These are phyloP conservation scores for Thecocarcelia acutangulata DNA, from an alignment of 2,888 invertebrate species.

Conservation along the genomic window DNA sequence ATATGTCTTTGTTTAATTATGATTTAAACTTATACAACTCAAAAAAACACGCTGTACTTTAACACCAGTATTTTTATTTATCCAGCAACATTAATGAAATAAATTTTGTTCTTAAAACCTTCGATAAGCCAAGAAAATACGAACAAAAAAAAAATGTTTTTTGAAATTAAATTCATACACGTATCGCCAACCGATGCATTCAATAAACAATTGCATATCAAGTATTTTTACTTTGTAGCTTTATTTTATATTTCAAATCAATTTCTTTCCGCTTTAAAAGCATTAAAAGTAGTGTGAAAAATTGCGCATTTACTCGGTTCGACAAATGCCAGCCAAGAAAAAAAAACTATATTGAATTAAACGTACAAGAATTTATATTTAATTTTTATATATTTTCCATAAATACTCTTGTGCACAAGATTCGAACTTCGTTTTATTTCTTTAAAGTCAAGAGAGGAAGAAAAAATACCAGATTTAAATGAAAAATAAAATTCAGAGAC, in stretches of 20 bases:
- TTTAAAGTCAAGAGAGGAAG: neutral
- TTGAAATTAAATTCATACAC: too few relatives aligned
- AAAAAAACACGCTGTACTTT: neutral
- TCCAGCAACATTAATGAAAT: too few relatives aligned
- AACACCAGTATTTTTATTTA: too few relatives aligned
- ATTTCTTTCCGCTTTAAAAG: constrained; percentile 5
- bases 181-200: neutral
- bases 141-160: too few relatives aligned
- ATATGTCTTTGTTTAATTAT: too few relatives aligned
- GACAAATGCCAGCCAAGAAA: too few relatives aligned
- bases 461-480: too few relatives aligned
- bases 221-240: neutral
- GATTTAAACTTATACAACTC: too few relatives aligned
- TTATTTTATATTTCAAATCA: neutral
- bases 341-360: constrained; percentile 7
- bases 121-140: too few relatives aligned
- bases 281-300: neutral
- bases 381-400: neutral
- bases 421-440: too few relatives aligned
- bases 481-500: too few relatives aligned
- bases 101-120: too few relatives aligned
- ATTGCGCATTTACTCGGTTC: constrained; percentile 42
- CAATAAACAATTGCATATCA: neutral
- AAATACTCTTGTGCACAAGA: neutral
- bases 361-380: constrained; percentile 1